Evolutionary conservation across 2,113 vertebrate species (phyloP).

Genomic region (Delphinus delphis): DNA sequence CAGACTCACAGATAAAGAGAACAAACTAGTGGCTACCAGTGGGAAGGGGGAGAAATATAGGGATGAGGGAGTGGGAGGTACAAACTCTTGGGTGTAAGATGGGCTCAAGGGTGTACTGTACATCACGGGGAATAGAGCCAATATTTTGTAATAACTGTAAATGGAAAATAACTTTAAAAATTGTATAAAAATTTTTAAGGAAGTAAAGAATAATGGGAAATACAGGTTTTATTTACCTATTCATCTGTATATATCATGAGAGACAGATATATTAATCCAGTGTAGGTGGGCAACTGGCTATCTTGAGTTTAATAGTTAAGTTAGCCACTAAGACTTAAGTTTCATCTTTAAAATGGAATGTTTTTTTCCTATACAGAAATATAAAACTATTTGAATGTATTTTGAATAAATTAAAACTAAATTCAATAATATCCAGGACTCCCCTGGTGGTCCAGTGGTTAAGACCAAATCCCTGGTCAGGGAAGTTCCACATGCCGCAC

Average conservation of each 20-base stretch:
- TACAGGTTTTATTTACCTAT: not conserved
- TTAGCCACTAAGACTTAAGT: not conserved
- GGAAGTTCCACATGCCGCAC: too few species aligned
- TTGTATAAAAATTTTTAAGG: not conserved
- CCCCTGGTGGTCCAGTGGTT: too few species aligned
- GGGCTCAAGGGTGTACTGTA: not conserved
- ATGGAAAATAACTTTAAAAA: not conserved
- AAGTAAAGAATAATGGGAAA: not conserved
- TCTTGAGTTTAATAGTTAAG: not conserved
- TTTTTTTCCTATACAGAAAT: not conserved
- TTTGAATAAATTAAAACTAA: not conserved
- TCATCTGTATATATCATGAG: not conserved
- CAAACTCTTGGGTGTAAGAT: not conserved
- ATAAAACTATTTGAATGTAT: not conserved
- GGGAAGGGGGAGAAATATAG: not conserved
- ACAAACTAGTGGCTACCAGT: not conserved
- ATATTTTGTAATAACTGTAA: not conserved
- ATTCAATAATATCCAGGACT: not conserved
- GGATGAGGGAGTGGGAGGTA: not conserved
- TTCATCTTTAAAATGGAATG: not conserved
- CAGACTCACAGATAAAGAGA: not conserved
- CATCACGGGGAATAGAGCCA: not conserved
- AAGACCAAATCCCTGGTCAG: too few species aligned
- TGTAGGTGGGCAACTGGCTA: not conserved
- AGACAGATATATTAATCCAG: not conserved